Conservation (phyloP, 2,113 vertebrate species). For the Arothron firmamentum region DNA sequence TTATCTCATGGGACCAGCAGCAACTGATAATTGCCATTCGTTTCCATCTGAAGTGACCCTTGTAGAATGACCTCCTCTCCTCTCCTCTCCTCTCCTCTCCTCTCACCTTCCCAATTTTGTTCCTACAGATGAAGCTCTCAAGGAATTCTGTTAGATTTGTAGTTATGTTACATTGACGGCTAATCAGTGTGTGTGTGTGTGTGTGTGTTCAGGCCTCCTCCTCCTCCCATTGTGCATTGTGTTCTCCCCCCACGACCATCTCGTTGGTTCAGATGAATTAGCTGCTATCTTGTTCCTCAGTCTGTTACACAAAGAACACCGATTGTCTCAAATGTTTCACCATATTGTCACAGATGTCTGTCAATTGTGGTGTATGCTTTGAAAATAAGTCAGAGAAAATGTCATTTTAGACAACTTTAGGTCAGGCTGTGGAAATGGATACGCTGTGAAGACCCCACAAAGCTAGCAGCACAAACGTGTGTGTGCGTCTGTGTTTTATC, state of each 20-base stretch:
- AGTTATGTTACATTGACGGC: constrained; percentile 26
- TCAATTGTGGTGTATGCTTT: too few relatives aligned
- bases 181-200: too few relatives aligned
- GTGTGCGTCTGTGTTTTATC: too few relatives aligned
- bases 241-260: background rate
- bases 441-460: too few relatives aligned
- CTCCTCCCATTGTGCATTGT: constrained; percentile 10
- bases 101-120: constrained; percentile 20
- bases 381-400: too few relatives aligned
- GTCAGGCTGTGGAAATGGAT: too few relatives aligned
- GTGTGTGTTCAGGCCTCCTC: background rate
- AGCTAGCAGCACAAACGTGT: too few relatives aligned
- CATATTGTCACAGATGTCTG: too few relatives aligned
- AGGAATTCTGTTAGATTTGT: constrained; percentile 54
- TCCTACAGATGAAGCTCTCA: constrained; percentile 47
- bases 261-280: too few relatives aligned
- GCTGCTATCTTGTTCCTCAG: background rate
- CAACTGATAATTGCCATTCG: constrained; percentile 57
- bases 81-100: background rate
- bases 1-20: constrained; percentile 25
- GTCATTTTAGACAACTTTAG: too few relatives aligned
- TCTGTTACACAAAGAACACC: too few relatives aligned
- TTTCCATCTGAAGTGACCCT: constrained; percentile 53
- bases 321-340: too few relatives aligned
- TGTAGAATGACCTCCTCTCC: constrained; percentile 39